These are phyloP conservation scores for Chaetoderma sp. DNA, from an alignment of 2,888 invertebrate species.

Conservation along the genomic window DNA sequence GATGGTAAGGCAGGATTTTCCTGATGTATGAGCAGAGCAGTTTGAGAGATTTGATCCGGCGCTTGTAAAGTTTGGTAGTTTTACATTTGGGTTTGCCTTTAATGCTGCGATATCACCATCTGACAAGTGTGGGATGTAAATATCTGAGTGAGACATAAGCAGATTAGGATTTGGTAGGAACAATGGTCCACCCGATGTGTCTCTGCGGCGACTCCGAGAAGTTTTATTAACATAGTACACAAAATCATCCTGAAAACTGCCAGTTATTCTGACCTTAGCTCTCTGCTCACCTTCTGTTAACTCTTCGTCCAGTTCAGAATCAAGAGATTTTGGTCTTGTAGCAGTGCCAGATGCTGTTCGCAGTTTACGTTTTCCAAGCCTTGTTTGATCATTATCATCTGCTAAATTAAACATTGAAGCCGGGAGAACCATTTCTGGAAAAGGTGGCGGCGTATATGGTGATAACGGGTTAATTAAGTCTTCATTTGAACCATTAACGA, in stretches of 20 bases:
- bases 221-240: constrained; percentile 67
- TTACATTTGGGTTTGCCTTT: constrained; percentile 35
- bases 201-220: constrained; percentile 51
- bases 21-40: neutral
- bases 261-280: constrained; percentile 66
- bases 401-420: no score
- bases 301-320: no score
- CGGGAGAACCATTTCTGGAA: no score
- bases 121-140: constrained; percentile 58
- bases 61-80: neutral
- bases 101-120: constrained; percentile 59
- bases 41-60: neutral
- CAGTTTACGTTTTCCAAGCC: no score
- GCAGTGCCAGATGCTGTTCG: no score
- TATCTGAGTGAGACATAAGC: constrained; percentile 48
- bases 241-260: constrained; percentile 67
- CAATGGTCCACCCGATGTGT: constrained; percentile 42
- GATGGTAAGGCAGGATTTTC: constrained; percentile 2
- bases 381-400: no score
- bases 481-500: no score
- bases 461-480: no score
- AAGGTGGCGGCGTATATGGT: no score
- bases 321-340: no score
- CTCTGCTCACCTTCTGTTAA: no score
- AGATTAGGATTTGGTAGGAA: constrained; percentile 32